Percentiles rank a stretch among this genome's conserved stretches.
Conservation (phyloP, 2,797 vertebrate genomes). For the Streptopelia turtur region DNA sequence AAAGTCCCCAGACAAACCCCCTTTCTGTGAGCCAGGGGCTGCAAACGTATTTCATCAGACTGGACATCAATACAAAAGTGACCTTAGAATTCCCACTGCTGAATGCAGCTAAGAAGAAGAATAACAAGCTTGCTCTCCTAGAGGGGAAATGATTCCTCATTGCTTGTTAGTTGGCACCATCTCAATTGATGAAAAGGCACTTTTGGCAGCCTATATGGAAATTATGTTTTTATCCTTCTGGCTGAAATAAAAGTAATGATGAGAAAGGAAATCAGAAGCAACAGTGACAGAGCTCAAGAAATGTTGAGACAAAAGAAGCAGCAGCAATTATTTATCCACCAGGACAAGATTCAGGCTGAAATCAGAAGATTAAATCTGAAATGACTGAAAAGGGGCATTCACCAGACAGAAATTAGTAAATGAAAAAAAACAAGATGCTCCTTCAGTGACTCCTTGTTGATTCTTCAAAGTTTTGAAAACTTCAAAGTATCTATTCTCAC, state of each 20-base stretch:
- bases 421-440: background rate
- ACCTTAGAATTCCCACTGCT: background rate
- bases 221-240: slow-evolving; percentile 15
- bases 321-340: background rate
- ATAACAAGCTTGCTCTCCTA: background rate
- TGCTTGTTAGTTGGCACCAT: background rate
- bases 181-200: background rate
- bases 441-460: background rate
- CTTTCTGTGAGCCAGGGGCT: background rate
- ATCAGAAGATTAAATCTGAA: background rate
- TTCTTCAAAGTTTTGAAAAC: background rate
- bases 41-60: background rate
- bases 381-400: background rate
- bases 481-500: background rate
- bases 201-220: slow-evolving; percentile 6
- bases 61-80: background rate
- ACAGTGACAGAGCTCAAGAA: background rate
- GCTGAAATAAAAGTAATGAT: slow-evolving; percentile 15
- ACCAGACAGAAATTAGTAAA: background rate
- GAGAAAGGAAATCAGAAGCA: slow-evolving; percentile 17
- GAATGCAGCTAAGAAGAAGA: background rate
- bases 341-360: background rate
- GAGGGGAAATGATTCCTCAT: background rate
- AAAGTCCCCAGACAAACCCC: background rate
- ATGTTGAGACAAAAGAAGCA: background rate